Conservation (phyloP, 2,113 vertebrate genomes). For the Taurulus bubalis region DNA sequence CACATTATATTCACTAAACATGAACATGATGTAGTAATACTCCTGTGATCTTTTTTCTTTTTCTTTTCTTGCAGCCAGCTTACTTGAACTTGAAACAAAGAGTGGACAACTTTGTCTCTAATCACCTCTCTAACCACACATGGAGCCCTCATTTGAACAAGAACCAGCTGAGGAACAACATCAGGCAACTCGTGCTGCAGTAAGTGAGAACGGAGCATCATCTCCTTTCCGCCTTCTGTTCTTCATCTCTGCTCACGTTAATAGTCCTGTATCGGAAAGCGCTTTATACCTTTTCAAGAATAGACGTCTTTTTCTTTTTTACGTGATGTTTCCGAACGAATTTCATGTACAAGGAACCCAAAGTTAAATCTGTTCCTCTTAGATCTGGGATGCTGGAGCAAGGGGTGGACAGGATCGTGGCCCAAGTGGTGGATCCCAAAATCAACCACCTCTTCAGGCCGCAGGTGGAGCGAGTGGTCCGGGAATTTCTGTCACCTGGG, state of each 20-base stretch:
- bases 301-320: background rate
- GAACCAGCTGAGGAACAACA: slow-evolving; percentile 98
- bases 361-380: slow-evolving; percentile 43
- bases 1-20: background rate
- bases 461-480: slow-evolving; percentile 96
- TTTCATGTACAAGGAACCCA: background rate
- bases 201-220: slow-evolving; percentile 79
- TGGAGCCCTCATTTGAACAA: slow-evolving; percentile 99
- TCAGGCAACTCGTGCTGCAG: slow-evolving; percentile 97
- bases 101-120: slow-evolving; percentile 98
- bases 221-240: background rate
- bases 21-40: background rate
- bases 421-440: slow-evolving; percentile 99
- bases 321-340: background rate
- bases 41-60: background rate
- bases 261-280: background rate
- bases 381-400: slow-evolving; percentile 99
- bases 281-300: background rate
- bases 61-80: slow-evolving; percentile 86
- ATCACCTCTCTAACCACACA: slow-evolving; percentile 96
- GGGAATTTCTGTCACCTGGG: slow-evolving; percentile 93
- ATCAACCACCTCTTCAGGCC: slow-evolving; percentile 97
- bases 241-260: background rate
- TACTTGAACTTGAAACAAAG: slow-evolving; percentile 97
- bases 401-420: slow-evolving; percentile 97